Conservation (phyloP, 1,140 invertebrate species). For the Macrobrachium nipponense region DNA sequence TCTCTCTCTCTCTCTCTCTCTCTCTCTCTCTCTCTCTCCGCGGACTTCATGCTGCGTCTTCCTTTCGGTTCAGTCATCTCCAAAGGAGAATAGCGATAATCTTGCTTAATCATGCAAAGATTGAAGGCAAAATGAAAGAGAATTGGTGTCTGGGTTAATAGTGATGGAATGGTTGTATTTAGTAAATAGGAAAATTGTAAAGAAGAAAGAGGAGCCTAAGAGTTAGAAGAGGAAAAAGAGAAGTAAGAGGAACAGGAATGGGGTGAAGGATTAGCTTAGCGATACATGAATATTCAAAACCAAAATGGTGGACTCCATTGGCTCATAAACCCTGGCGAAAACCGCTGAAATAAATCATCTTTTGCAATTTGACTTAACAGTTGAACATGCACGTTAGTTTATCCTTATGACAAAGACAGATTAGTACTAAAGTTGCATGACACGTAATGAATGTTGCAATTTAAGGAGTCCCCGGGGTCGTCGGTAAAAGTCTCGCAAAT, state of each 20-base stretch:
- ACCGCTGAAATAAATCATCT: conserved; percentile 36
- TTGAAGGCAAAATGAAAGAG: not conserved
- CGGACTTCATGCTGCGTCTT: not conserved
- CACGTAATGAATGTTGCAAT: conserved; percentile 42
- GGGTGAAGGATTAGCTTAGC: not conserved
- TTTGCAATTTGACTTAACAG: conserved; percentile 36
- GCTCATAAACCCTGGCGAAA: conserved; percentile 28
- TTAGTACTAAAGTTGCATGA: conserved; percentile 38
- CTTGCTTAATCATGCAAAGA: too few relatives aligned
- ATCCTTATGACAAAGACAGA: conserved; percentile 38
- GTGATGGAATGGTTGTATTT: too few relatives aligned
- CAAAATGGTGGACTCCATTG: conserved; percentile 12
- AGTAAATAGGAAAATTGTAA: too few relatives aligned
- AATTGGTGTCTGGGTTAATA: too few relatives aligned
- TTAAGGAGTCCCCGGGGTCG: conserved; percentile 35
- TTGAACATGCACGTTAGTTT: conserved; percentile 33
- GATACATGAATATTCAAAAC: conserved; percentile 25
- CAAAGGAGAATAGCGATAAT: too few relatives aligned
- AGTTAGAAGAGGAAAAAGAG: not conserved
- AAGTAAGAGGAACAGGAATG: not conserved
- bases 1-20: conserved; percentile 1
- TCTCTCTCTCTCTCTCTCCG: conserved; percentile 1
- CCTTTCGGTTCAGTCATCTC: not conserved
- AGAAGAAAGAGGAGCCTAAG: too few relatives aligned
- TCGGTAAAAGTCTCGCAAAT: conserved; percentile 24